Evolutionary conservation across 1,140 invertebrate genomes (phyloP).

Genomic region (Nomia melanderi): DNA sequence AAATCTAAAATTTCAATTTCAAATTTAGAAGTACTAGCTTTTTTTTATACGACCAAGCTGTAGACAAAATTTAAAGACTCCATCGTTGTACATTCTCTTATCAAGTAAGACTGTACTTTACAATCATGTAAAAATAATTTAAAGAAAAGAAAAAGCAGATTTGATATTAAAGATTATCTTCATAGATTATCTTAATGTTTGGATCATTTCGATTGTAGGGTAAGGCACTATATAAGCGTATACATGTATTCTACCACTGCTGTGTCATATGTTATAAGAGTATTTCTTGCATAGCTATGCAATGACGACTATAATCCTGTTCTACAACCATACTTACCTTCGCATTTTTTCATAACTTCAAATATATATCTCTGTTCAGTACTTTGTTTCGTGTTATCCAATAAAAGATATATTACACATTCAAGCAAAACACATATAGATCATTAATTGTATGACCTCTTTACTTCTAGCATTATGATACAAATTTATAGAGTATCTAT

Average conservation of each 20-base stretch:
- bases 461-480: conserved; percentile 29
- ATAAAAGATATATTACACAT: conserved; percentile 51
- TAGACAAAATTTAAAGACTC: conserved; percentile 37
- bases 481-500: conserved; percentile 25
- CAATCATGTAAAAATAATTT: conserved; percentile 22
- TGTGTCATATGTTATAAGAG: conserved; percentile 60
- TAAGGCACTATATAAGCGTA: conserved; percentile 57
- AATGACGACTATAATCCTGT: conserved; percentile 46
- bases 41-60: conserved; percentile 1
- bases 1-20: conserved; percentile 8
- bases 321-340: conserved; percentile 45
- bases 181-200: conserved; percentile 52
- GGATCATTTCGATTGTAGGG: conserved; percentile 67
- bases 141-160: background rate
- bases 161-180: conserved; percentile 35
- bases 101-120: conserved; percentile 40
- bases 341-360: conserved; percentile 59
- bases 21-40: background rate
- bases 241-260: conserved; percentile 55
- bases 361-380: conserved; percentile 50
- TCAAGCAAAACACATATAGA: conserved; percentile 44
- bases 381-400: conserved; percentile 57
- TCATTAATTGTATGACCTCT: conserved; percentile 37
- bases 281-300: conserved; percentile 56
- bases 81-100: conserved; percentile 38